A percentile compares a stretch with the other conserved stretches of the same genome.
Conservation (phyloP, 2,888 invertebrate species). For the Sarcophaga carnaria region DNA sequence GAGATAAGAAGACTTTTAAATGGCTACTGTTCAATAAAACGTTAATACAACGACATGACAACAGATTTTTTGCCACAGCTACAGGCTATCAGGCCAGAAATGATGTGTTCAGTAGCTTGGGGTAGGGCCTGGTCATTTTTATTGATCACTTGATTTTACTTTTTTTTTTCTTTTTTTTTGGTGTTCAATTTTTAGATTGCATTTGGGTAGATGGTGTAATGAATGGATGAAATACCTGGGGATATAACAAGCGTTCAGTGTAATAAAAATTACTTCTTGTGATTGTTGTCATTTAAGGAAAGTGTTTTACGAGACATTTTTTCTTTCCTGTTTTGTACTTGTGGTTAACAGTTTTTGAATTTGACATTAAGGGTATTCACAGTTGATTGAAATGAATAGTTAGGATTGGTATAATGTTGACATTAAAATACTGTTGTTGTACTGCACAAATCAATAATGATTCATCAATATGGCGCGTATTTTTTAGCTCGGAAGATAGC, state of each 20-base stretch:
- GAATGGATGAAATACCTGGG: not conserved
- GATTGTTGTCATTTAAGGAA: constrained; percentile 35
- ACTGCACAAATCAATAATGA: too few relatives aligned
- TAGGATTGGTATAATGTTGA: too few relatives aligned
- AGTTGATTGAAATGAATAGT: too few relatives aligned
- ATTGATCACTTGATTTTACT: not conserved
- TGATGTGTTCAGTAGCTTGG: not conserved
- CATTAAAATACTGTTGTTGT: too few relatives aligned
- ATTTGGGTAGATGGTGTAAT: too few relatives aligned
- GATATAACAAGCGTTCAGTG: not conserved
- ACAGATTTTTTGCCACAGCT: not conserved
- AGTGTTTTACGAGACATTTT: not conserved
- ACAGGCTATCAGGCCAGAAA: not conserved
- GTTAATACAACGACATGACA: not conserved
- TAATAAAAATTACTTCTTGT: constrained; percentile 27
- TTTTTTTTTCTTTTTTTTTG: too few relatives aligned
- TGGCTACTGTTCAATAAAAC: constrained; percentile 36
- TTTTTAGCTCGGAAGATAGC: too few relatives aligned
- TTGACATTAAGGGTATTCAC: not conserved
- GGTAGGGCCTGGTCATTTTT: not conserved
- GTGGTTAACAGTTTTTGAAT: not conserved
- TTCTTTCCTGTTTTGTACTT: not conserved
- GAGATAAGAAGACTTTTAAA: not conserved
- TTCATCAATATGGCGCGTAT: too few relatives aligned
- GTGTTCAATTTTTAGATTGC: too few relatives aligned